These are phyloP conservation scores for Therioaphis trifolii DNA, from an alignment of 2,888 invertebrate species.

Conservation along the genomic window DNA sequence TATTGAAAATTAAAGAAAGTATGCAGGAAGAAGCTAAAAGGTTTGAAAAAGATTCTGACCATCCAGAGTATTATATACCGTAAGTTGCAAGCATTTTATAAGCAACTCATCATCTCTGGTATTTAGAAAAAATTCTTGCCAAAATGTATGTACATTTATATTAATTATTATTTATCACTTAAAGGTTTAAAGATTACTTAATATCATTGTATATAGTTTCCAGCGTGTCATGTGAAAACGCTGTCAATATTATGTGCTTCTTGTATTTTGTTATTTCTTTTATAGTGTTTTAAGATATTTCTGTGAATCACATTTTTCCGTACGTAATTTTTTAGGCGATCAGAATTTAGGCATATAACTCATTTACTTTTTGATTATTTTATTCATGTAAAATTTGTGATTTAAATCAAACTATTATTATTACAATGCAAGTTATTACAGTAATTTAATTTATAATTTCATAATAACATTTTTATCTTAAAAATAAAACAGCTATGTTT, in stretches of 20 bases:
- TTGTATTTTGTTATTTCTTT: conserved; percentile 63
- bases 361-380: conserved; percentile 36
- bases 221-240: conserved; percentile 49
- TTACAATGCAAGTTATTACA: conserved; percentile 42
- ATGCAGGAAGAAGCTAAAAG: conserved; percentile 99
- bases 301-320: conserved; percentile 39
- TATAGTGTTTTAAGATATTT: conserved; percentile 59
- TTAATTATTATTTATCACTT: conserved; percentile 62
- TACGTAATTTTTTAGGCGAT: conserved; percentile 35
- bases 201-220: conserved; percentile 60
- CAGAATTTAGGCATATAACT: conserved; percentile 19
- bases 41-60: conserved; percentile 96
- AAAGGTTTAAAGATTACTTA: conserved; percentile 60
- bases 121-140: conserved; percentile 52
- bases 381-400: neutral
- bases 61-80: conserved; percentile 96
- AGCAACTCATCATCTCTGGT: conserved; percentile 56
- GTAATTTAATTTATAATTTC: neutral
- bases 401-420: conserved; percentile 13
- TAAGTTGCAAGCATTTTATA: conserved; percentile 70
- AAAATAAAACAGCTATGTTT: too few species aligned
- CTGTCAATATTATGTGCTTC: conserved; percentile 60
- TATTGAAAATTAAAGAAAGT: conserved; percentile 99
- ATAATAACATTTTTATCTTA: too few species aligned
- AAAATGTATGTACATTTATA: conserved; percentile 61